Conservation (phyloP, 1,140 invertebrate genomes). For the Parasteatoda tepidariorum region DNA sequence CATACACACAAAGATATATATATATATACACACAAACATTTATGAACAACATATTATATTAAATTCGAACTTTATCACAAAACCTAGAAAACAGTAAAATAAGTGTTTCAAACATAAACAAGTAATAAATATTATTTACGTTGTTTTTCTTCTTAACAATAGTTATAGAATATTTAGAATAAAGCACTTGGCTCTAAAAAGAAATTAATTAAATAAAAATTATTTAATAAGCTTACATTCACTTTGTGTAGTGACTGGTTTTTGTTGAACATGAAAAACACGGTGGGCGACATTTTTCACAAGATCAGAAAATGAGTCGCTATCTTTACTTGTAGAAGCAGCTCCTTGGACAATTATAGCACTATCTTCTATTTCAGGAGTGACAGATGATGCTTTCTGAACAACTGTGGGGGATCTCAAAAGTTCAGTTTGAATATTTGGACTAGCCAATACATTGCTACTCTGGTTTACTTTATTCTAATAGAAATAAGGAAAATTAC, state of each 20-base stretch:
- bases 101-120: too few relatives aligned
- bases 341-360: not conserved
- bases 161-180: too few relatives aligned
- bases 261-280: slow-evolving; percentile 41
- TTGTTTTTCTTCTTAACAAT: too few relatives aligned
- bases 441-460: slow-evolving; percentile 15
- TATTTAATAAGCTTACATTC: not conserved
- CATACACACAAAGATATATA: too few relatives aligned
- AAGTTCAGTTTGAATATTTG: slow-evolving; percentile 28
- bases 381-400: slow-evolving; percentile 13
- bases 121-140: not conserved
- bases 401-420: slow-evolving; percentile 36
- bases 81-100: too few relatives aligned
- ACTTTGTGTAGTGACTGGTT: not conserved
- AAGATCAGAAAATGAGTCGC: slow-evolving; percentile 41
- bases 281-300: slow-evolving; percentile 54
- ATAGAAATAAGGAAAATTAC: not conserved
- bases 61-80: too few relatives aligned
- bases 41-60: too few relatives aligned
- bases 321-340: slow-evolving; percentile 23
- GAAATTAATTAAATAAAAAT: too few relatives aligned
- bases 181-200: too few relatives aligned
- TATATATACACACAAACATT: too few relatives aligned
- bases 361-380: not conserved
- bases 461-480: slow-evolving; percentile 22